Conservation (phyloP, 2,888 invertebrate genomes). For the Phytoseiulus persimilis region DNA sequence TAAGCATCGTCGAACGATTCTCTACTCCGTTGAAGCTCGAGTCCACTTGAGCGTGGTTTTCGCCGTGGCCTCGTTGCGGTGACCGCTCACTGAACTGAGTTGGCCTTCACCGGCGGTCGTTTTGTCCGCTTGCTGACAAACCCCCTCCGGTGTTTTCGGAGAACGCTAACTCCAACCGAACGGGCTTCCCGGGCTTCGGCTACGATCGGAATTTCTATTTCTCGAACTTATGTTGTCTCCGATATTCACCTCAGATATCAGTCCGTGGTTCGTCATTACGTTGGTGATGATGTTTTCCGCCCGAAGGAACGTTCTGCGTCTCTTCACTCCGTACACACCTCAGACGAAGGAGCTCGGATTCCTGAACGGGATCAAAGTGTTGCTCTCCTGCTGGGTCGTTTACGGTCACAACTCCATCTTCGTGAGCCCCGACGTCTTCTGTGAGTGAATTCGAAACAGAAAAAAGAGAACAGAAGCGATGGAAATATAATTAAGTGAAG, state of each 20-base stretch:
- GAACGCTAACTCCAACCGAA: too few species aligned
- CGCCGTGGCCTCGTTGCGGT: background rate
- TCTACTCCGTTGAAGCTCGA: background rate
- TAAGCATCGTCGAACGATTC: background rate
- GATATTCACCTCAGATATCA: slow-evolving; percentile 31
- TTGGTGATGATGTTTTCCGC: slow-evolving; percentile 34
- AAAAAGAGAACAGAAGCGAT: background rate
- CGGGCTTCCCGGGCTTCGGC: too few species aligned
- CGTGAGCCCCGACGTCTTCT: slow-evolving; percentile 20
- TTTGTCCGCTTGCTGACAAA: too few species aligned
- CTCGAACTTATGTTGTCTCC: background rate
- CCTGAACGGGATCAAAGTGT: slow-evolving; percentile 22
- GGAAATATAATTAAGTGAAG: too few species aligned
- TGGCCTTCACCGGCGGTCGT: too few species aligned
- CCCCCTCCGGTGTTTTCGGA: too few species aligned
- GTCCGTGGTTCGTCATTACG: slow-evolving; percentile 7
- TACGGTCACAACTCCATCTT: slow-evolving; percentile 25
- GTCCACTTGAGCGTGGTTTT: background rate
- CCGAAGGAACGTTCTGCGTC: slow-evolving; percentile 1
- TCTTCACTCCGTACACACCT: slow-evolving; percentile 7
- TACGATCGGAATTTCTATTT: background rate
- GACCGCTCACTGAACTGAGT: background rate
- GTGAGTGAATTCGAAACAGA: background rate
- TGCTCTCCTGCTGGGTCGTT: slow-evolving; percentile 28
- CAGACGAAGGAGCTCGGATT: slow-evolving; percentile 28